Evolutionary conservation across 1,140 invertebrate species (phyloP), one percentile per base, ranked within the genome.

Genomic region (Nylanderia fulva): DNA sequence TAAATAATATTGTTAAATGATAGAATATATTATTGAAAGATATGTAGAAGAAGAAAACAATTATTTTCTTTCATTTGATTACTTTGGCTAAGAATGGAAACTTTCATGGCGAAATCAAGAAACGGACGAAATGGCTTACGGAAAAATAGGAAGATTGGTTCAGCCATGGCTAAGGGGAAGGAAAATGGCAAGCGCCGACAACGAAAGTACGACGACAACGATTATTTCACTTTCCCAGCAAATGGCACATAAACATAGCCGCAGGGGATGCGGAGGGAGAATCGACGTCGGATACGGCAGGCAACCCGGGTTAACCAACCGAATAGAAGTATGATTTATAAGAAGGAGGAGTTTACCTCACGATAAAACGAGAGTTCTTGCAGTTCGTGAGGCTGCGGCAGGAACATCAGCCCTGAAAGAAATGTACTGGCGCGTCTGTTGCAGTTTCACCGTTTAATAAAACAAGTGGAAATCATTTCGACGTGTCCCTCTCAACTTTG

Each of bases 251-350:
- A 89, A 91, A 91, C 89, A 85, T 72, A 83, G 76, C 88, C 79
- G 66, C 89, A 39, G 79, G 89, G 64, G 7, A 18, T 36, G 21
- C 24, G 61, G 54, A 54, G 45, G 39, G 36, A 52, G 64, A 42
- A 45, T 71, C 68, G 71, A 45, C 79, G 29, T 84, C 69, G 60
- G 77, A 85, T 63, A 63, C 60, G 84, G 86, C 72, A 60, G 66
- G 60, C 80, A 69, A 79, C 60, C 56, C 79, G 33, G 74, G 85
- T 90, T 91, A 91, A 91, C 90, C 88, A 91, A 90, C 89, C 88
- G 86, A 72, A 86, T 75, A 87, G 84, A 87, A 91, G 80, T 90
- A 91, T 90, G 90, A 91, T 91, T 91, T 90, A 91, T 91, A 89
- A 85, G 84, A 66, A 84, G 74, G 56, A 71, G 80, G 75, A 45